phyloP scores from a whole-genome alignment of 2,113 vertebrate genomes.

The Cryptotis parvus region DNA sequence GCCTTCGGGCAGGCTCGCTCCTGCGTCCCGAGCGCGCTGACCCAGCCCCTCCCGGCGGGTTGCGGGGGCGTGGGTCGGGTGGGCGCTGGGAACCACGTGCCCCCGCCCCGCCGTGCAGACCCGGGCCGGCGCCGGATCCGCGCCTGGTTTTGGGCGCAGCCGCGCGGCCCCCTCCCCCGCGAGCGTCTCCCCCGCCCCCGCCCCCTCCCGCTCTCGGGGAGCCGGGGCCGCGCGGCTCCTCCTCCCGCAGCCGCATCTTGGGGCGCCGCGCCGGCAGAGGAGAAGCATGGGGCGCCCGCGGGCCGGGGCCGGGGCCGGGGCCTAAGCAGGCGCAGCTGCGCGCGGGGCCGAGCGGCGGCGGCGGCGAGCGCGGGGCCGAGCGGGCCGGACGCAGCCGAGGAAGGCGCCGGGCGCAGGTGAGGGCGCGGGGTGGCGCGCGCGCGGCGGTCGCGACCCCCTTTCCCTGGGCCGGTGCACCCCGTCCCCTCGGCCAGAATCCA shows the following conservation, averaged over 20 bases:
- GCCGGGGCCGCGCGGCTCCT: constrained; percentile 79
- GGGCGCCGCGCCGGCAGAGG: constrained; percentile 78
- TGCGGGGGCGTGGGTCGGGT: background rate
- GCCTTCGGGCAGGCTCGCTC: too few relatives aligned
- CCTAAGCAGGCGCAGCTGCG: constrained; percentile 77
- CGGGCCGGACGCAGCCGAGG: constrained; percentile 42
- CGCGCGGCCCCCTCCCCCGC: constrained; percentile 79
- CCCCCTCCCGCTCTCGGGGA: constrained; percentile 77
- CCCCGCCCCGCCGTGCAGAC: constrained; percentile 20
- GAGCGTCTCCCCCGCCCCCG: constrained; percentile 73
- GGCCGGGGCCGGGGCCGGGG: constrained; percentile 67
- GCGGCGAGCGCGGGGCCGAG: constrained; percentile 34
- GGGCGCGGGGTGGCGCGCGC: constrained; percentile 72
- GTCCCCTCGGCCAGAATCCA: constrained; percentile 12
- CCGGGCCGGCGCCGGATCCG: constrained; percentile 66
- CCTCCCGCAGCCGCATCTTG: constrained; percentile 82
- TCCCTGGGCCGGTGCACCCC: background rate
- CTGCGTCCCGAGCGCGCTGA: background rate
- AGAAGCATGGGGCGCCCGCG: constrained; percentile 78
- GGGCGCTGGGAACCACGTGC: background rate
- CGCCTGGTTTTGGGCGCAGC: constrained; percentile 81
- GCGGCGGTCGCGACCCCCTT: constrained; percentile 30
- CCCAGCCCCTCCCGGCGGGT: background rate
- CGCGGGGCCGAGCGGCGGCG: too few relatives aligned
- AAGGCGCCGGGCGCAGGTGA: too few relatives aligned